Conservation (phyloP, 2,888 invertebrate genomes). For the Zaprionus obscuricornis region DNA sequence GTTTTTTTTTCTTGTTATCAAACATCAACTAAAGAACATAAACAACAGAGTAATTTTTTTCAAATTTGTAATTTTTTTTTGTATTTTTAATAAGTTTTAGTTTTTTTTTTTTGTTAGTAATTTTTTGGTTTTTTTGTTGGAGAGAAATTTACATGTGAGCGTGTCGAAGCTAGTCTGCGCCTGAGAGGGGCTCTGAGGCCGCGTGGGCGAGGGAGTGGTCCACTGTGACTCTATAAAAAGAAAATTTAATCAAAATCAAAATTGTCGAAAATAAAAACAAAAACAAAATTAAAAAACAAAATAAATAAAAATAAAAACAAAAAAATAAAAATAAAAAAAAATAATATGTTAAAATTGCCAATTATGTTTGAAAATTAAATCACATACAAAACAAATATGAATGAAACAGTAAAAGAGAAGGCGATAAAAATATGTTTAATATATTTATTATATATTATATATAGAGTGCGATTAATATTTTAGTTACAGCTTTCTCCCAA, state of each 20-base stretch:
- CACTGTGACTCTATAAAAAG: conserved; percentile 84
- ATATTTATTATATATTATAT: conserved; percentile 42
- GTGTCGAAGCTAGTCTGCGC: conserved; percentile 85
- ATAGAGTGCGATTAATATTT: conserved; percentile 75
- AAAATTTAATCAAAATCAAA: conserved; percentile 79
- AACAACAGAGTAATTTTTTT: conserved; percentile 46
- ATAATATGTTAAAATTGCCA: conserved; percentile 50
- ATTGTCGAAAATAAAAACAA: conserved; percentile 54
- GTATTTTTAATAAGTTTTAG: conserved; percentile 39
- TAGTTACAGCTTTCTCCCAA: conserved; percentile 64
- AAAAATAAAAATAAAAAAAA: conserved; percentile 22
- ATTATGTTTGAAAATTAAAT: conserved; percentile 46
- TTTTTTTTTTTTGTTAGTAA: conserved; percentile 49
- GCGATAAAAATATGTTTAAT: conserved; percentile 28
- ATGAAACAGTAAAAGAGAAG: conserved; percentile 40
- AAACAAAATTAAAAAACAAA: conserved; percentile 36
- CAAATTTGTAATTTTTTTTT: conserved; percentile 49
- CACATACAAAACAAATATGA: conserved; percentile 30
- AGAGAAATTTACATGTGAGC: conserved; percentile 84
- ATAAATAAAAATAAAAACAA: conserved; percentile 7
- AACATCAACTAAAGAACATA: conserved; percentile 67
- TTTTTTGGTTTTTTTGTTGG: conserved; percentile 62
- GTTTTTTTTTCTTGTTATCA: conserved; percentile 19
- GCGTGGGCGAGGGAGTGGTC: conserved; percentile 84
- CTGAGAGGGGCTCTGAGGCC: conserved; percentile 84